These are phyloP conservation scores for Apotomis betuletana DNA, from an alignment of 2,888 invertebrate genomes.

Conservation along the genomic window DNA sequence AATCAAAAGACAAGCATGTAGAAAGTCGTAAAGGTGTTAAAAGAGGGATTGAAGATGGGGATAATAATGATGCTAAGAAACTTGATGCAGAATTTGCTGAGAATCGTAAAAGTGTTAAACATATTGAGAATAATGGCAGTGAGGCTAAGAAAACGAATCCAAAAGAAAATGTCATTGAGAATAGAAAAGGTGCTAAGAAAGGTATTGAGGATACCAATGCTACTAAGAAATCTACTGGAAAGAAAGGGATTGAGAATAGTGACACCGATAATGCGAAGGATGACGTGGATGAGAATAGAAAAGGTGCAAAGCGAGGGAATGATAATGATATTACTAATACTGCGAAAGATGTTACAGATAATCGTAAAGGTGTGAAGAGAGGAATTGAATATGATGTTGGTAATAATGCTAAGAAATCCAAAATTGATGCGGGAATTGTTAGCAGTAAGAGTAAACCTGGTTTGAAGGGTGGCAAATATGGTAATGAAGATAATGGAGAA, in stretches of 20 bases:
- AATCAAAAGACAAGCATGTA: slow-evolving; percentile 44
- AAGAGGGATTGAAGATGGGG: slow-evolving; percentile 13
- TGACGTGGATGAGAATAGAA: neutral
- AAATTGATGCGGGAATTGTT: neutral
- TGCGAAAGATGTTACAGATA: neutral
- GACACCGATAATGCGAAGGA: neutral
- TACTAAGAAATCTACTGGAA: no score
- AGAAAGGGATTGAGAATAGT: no score
- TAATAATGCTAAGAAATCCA: slow-evolving; percentile 1
- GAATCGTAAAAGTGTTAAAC: slow-evolving; percentile 38
- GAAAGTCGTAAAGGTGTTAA: slow-evolving; percentile 29
- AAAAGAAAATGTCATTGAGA: neutral
- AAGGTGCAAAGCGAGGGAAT: neutral
- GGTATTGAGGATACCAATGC: no score
- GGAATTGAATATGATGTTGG: neutral
- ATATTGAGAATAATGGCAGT: slow-evolving; percentile 33
- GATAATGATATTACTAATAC: neutral
- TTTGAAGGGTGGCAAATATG: neutral
- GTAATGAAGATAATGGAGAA: slow-evolving; percentile 3
- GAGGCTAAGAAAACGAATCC: slow-evolving; percentile 41
- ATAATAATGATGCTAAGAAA: slow-evolving; percentile 37
- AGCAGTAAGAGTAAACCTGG: slow-evolving; percentile 2
- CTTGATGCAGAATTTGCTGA: slow-evolving; percentile 18
- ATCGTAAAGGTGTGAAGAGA: neutral
- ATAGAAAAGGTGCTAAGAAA: neutral